phyloP scores from a whole-genome alignment of 2,113 vertebrate species.

The Varanus salvator region DNA sequence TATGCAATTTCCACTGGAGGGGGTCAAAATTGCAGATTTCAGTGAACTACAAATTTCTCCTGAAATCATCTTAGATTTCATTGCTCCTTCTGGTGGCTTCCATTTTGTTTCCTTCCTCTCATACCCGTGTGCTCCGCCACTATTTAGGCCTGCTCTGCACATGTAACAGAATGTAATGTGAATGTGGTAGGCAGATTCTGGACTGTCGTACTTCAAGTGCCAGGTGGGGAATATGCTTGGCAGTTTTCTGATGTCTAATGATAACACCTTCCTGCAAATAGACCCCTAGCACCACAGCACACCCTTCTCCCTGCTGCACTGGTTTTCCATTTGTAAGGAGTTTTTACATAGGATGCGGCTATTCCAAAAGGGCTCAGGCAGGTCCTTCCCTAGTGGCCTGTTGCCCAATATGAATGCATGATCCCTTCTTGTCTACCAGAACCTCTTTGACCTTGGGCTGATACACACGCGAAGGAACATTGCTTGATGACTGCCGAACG shows the following conservation, averaged over 20 bases:
- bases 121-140: background rate
- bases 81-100: background rate
- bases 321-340: background rate
- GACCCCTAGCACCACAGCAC: background rate
- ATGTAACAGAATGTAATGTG: background rate
- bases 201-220: background rate
- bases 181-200: background rate
- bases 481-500: background rate
- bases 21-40: background rate
- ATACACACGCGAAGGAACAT: background rate
- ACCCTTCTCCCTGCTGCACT: background rate
- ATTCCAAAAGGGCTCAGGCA: background rate
- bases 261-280: background rate
- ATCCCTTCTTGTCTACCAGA: background rate
- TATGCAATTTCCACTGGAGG: background rate
- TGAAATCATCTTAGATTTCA: background rate
- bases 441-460: background rate
- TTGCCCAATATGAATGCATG: background rate
- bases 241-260: background rate
- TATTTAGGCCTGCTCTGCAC: background rate
- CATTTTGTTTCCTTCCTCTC: background rate
- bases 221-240: too few species aligned
- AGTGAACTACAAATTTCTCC: background rate
- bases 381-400: background rate
- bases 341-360: background rate